These are phyloP conservation scores for Drosophila mojavensis DNA, from an alignment of 1,140 invertebrate species.

Conservation along the genomic window DNA sequence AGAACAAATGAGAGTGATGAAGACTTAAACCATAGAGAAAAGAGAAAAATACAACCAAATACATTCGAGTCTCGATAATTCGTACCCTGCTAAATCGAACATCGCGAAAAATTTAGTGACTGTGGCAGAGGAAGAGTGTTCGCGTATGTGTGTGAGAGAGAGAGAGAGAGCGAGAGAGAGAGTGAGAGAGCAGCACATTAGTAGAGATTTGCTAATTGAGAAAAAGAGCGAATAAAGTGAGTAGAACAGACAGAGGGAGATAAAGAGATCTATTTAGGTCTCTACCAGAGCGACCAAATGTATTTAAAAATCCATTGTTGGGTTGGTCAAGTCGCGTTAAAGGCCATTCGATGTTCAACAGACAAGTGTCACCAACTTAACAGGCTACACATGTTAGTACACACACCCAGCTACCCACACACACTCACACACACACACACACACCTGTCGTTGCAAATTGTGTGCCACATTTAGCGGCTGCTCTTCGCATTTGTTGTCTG, in stretches of 20 bases:
- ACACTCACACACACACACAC: slow-evolving; percentile 17
- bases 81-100: too few relatives aligned
- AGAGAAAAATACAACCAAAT: too few relatives aligned
- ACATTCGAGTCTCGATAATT: too few relatives aligned
- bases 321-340: slow-evolving; percentile 30
- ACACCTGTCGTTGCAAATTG: slow-evolving; percentile 38
- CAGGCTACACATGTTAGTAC: slow-evolving; percentile 22
- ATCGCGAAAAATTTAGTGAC: too few relatives aligned
- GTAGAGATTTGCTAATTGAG: too few relatives aligned
- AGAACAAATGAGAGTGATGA: too few relatives aligned
- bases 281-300: too few relatives aligned
- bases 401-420: slow-evolving; percentile 2
- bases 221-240: not conserved
- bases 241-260: not conserved
- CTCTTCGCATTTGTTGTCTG: slow-evolving; percentile 3
- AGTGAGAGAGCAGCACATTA: not conserved
- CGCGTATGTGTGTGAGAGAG: too few relatives aligned
- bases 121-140: too few relatives aligned
- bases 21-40: too few relatives aligned
- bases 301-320: not conserved
- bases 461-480: slow-evolving; percentile 33
- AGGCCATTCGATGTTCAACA: slow-evolving; percentile 18
- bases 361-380: slow-evolving; percentile 9
- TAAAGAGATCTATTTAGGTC: not conserved
- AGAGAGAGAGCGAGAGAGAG: not conserved